Evolutionary conservation across 2,888 invertebrate species (phyloP).

Genomic region (Rutpela maculata): DNA sequence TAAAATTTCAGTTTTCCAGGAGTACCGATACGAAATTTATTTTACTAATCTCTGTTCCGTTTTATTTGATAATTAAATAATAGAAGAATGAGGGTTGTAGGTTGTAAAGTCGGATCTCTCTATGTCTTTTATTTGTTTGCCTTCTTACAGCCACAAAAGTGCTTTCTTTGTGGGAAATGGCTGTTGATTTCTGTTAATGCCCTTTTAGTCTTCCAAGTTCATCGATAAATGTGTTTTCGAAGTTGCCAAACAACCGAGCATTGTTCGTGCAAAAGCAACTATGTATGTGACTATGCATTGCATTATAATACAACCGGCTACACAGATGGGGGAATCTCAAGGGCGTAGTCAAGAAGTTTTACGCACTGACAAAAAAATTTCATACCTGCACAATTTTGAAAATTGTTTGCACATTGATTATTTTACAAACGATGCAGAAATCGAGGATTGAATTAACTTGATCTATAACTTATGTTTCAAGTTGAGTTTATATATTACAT

Average conservation of each 20-base stretch:
- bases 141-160: not conserved
- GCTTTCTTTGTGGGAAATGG: slow-evolving; percentile 18
- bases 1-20: not conserved
- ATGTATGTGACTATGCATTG: slow-evolving; percentile 1
- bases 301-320: not conserved
- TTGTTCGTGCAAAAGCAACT: not conserved
- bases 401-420: too few species aligned
- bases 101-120: not conserved
- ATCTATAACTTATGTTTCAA: too few species aligned
- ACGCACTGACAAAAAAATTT: not conserved
- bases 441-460: too few species aligned
- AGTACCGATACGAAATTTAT: not conserved
- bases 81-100: not conserved
- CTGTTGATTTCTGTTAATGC: slow-evolving; percentile 51
- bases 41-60: not conserved
- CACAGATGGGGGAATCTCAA: not conserved
- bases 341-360: not conserved
- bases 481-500: too few species aligned
- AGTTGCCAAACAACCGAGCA: slow-evolving; percentile 20
- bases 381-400: not conserved
- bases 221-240: slow-evolving; percentile 40
- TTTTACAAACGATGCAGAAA: too few species aligned
- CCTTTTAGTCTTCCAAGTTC: slow-evolving; percentile 30
- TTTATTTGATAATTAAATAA: not conserved
- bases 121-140: not conserved